Base-by-base conservation (phyloP, 2,797 vertebrate genomes). In the Sebastes goodei region DNA sequence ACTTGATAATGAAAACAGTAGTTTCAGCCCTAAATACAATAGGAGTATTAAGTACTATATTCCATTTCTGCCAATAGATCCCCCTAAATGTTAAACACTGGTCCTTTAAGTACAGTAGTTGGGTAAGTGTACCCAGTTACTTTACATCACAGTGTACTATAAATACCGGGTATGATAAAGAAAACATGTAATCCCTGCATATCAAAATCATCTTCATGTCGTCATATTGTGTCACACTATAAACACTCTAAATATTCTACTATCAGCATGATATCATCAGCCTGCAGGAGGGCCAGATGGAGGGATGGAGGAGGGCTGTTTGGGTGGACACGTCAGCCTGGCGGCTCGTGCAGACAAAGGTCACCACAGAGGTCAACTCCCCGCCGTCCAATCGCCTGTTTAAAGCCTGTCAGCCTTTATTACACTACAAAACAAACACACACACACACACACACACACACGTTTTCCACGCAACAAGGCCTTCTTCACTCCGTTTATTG, bases 351-450 rank as follows among this genome's bases (percentile, higher is more conserved):
- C 53, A 72, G 78, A 76, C 74, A 80, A 76, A 75, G 84, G 84
- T 90, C 82, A 89, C 23, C 15, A 1, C 55, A 72, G 55, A 69
- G 82, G 86, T 90, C 86, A 78, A 25, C 32, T 65, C 66, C 64
- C 82, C n/a, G 59, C 65, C 0, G 1, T 60, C 70, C 25, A 6
- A 15, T 68, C 0, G 25, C 14, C 42, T 60, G 32, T 71, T 86
- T 68, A 71, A 66, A 80, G 68, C 11, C 76, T 29, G 74, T 86
- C 66, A 63, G 80, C 33, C 62, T 86, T 87, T 78, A 89, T 89
- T 55, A 76, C 71, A 53, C 29, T 30, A 62, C 62, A 32, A 38
- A 74, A 33, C 56, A 64, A 65, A 53, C 27, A 27, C 27, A 27
- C 27, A 27, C 23, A 23, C n/a, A n/a, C 25, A 27, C 53, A 49